Evolutionary conservation across 2,797 vertebrate genomes (phyloP), one percentile per base, ranked within the genome.

Genomic region (Poeciliopsis turneri): DNA sequence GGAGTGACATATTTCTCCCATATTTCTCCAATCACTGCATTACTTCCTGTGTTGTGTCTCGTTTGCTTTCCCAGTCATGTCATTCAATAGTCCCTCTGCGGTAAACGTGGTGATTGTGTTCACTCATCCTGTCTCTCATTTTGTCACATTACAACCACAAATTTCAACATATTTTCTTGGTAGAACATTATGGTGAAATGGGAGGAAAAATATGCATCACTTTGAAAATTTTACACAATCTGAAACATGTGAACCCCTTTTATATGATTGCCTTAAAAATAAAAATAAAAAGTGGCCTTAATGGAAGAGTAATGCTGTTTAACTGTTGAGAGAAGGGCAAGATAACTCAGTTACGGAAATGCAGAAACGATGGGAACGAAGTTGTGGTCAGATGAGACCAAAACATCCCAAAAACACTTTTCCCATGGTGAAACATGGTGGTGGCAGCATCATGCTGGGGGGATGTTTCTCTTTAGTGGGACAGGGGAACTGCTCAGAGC

Each of bases 51-150:
- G n/a, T 71, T 6, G 57, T 0, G 9, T 82, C 78, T 85, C 25
- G 74, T 75, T 86, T 74, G 78, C 70, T 77, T 81, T 72, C 51
- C 47, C 43, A 69, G 41, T 78, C 45, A 53, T 53, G 71, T 39
- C 68, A 57, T 72, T 85, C 15, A 47, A 30, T 76, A 76, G 45
- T 73, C 61, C n/a, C 33, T 75, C 51, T 76, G 49, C 82, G 16
- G 82, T 83, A 77, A 75, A 82, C 47, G 76, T 41, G 23, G 46
- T 55, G 18, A 80, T 78, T 88, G 74, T 84, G 57, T 89, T 87
- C 76, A 69, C 81, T 79, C 69, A 76, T 82, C 79, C 80, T 72
- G 70, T 33, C 72, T 49, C 47, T 45, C 46, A 0, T 84, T 43
- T 77, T n/a, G 28, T 49, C 30, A 49, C 23, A 5, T 3, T 7